Percentiles rank a stretch among this genome's conserved stretches.
Evolutionary conservation across 2,797 vertebrate genomes (phyloP).

Genomic region (Darevskia mixta): DNA sequence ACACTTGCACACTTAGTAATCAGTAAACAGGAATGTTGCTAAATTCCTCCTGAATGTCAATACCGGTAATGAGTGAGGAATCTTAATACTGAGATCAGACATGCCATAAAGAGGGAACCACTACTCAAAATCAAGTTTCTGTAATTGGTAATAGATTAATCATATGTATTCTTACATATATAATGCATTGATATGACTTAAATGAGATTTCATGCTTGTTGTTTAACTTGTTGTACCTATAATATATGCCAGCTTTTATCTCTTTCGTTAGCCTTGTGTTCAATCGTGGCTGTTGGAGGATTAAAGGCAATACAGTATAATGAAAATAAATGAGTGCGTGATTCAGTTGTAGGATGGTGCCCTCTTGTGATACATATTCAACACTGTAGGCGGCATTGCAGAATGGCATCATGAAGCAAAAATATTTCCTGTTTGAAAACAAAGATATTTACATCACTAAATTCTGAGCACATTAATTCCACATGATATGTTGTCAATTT

Average conservation of each 20-base stretch:
- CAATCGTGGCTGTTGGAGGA: background rate
- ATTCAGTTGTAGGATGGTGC: conserved; percentile 49
- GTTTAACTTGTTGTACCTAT: background rate
- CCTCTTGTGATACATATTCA: conserved; percentile 47
- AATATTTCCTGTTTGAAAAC: background rate
- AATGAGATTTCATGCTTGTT: background rate
- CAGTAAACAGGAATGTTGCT: no score
- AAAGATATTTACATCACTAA: no score
- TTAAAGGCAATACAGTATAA: rapidly evolving
- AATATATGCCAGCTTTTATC: no score
- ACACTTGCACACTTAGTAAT: no score
- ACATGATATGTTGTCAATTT: no score
- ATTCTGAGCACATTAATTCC: no score
- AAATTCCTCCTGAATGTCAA: no score
- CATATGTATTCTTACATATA: background rate
- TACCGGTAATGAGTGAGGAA: no score
- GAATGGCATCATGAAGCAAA: rapidly evolving
- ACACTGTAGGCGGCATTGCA: rapidly evolving
- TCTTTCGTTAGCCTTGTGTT: background rate
- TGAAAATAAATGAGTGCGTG: no score
- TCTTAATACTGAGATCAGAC: no score
- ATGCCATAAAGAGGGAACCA: no score
- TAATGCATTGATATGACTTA: background rate
- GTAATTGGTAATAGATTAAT: background rate
- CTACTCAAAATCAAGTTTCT: background rate